A percentile compares a stretch with the other conserved stretches of the same genome.
phyloP scores from a whole-genome alignment of 2,113 vertebrate genomes.

The Cynocephalus volans region DNA sequence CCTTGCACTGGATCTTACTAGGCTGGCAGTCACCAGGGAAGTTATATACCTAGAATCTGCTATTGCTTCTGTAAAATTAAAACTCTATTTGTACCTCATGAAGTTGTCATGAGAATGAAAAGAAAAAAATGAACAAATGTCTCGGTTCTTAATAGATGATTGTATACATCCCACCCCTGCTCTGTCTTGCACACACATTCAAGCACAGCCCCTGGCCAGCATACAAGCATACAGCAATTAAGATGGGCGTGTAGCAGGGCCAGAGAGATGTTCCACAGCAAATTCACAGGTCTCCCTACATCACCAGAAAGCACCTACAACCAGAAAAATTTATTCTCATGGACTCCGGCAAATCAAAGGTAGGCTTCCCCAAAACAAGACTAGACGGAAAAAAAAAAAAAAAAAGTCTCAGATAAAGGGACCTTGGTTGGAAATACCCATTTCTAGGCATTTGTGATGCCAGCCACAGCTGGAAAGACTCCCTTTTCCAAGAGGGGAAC shows the following conservation, averaged over 20 bases:
- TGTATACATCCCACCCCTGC: rapidly evolving
- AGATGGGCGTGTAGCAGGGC: rapidly evolving
- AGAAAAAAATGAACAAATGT: background rate
- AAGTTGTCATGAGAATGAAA: constrained; percentile 33
- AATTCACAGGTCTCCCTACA: background rate
- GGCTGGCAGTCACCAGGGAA: background rate
- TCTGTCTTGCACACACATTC: background rate
- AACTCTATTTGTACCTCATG: background rate
- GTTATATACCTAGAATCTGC: background rate
- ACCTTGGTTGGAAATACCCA: background rate
- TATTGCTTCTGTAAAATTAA: constrained; percentile 6
- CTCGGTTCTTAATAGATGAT: background rate
- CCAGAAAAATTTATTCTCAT: background rate
- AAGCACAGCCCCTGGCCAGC: background rate
- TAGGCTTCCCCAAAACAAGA: background rate
- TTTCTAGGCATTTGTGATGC: constrained; percentile 74
- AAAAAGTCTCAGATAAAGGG: background rate
- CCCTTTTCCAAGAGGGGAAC: constrained; percentile 81
- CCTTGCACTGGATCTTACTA: background rate
- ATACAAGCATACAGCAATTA: rapidly evolving
- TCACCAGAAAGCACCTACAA: background rate
- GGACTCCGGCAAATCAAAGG: background rate
- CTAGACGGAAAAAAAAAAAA: background rate
- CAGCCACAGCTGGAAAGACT: constrained; percentile 74
- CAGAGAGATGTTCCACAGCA: background rate